phyloP scores from a whole-genome alignment of 2,797 vertebrate species.

The Valencia hispanica region DNA sequence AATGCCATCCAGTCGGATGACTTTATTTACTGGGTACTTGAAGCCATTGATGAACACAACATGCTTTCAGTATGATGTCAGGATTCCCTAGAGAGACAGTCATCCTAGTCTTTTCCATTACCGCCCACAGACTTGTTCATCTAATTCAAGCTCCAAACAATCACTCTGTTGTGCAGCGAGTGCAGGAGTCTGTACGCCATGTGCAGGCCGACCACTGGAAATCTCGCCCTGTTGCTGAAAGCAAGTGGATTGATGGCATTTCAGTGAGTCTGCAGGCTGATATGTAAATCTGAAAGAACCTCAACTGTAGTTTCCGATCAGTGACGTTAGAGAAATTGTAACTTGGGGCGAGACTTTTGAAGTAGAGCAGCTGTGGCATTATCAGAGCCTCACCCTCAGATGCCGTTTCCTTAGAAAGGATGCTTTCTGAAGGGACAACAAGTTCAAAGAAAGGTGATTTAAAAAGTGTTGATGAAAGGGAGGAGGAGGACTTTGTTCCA shows the following conservation, averaged over 20 bases:
- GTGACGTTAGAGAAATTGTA: slow-evolving; percentile 35
- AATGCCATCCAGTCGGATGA: slow-evolving; percentile 38
- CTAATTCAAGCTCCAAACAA: slow-evolving; percentile 68
- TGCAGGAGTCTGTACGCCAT: slow-evolving; percentile 39
- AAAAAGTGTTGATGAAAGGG: slow-evolving; percentile 37
- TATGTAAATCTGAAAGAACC: slow-evolving; percentile 24
- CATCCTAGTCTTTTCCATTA: slow-evolving; percentile 65
- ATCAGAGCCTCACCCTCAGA: slow-evolving; percentile 58
- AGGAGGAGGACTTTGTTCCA: slow-evolving; percentile 47
- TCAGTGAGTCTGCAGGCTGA: slow-evolving; percentile 28
- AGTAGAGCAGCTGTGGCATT: slow-evolving; percentile 42
- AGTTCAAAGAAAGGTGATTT: slow-evolving; percentile 23
- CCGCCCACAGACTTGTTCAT: slow-evolving; percentile 72
- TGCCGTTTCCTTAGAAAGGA: slow-evolving; percentile 32
- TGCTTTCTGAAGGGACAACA: slow-evolving; percentile 32
- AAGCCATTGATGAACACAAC: slow-evolving; percentile 41
- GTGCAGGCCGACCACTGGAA: slow-evolving; percentile 52
- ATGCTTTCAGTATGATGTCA: slow-evolving; percentile 70
- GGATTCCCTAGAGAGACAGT: slow-evolving; percentile 68
- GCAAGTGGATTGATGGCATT: slow-evolving; percentile 48
- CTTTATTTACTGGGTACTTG: slow-evolving; percentile 41
- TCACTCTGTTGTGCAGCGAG: slow-evolving; percentile 62
- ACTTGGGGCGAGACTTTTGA: slow-evolving; percentile 58
- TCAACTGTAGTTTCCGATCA: slow-evolving; percentile 28
- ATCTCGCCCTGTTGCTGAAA: slow-evolving; percentile 46